Conservation (phyloP, 2,888 invertebrate species). For the Polydrusus cervinus region DNA sequence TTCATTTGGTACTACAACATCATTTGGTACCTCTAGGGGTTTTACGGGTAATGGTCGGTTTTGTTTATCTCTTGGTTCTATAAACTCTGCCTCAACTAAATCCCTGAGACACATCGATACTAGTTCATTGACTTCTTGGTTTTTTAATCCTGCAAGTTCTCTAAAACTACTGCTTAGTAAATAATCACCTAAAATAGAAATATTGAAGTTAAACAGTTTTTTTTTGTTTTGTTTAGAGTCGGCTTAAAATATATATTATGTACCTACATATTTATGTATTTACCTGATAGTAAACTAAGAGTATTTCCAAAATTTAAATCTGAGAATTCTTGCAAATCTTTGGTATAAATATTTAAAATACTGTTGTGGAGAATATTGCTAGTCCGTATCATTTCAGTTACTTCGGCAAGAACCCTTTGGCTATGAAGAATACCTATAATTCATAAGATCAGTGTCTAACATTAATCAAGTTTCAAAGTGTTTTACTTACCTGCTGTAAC, state of each 20-base stretch:
- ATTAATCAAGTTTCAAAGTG: too few relatives aligned
- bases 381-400: conserved; percentile 95
- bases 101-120: conserved; percentile 92
- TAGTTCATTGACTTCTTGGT: conserved; percentile 85
- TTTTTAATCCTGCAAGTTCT: conserved; percentile 87
- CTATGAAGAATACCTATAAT: conserved; percentile 80
- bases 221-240: neutral
- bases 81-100: conserved; percentile 90
- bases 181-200: conserved; percentile 85
- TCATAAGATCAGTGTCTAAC: neutral
- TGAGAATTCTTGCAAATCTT: conserved; percentile 71
- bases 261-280: neutral
- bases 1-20: conserved; percentile 59
- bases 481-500: conserved; percentile 82
- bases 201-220: neutral
- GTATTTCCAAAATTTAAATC: conserved; percentile 96
- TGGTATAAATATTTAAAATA: conserved; percentile 84
- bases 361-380: conserved; percentile 72
- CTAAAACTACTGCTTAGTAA: conserved; percentile 91
- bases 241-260: neutral
- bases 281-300: conserved; percentile 76
- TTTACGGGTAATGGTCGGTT: conserved; percentile 86
- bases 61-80: conserved; percentile 86
- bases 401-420: conserved; percentile 91
- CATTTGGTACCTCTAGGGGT: conserved; percentile 68